Evolutionary conservation across 1,140 invertebrate genomes (phyloP).

Genomic region (Agrilus planipennis): DNA sequence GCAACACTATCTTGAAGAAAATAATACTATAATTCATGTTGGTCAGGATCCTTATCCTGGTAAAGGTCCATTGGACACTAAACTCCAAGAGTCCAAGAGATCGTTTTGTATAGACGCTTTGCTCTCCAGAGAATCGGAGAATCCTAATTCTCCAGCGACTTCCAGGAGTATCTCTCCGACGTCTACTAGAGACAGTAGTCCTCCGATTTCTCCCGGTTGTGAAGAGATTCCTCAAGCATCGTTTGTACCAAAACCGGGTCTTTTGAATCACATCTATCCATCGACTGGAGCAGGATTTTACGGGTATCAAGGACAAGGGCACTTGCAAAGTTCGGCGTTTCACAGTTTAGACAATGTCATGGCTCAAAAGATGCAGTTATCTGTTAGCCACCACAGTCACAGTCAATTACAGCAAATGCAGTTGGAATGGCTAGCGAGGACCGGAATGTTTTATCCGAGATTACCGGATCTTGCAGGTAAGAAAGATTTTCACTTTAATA

Average conservation of each 20-base stretch:
- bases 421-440: constrained; percentile 71
- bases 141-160: constrained; percentile 24
- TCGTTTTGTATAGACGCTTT: constrained; percentile 58
- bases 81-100: constrained; percentile 29
- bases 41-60: constrained; percentile 14
- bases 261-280: constrained; percentile 28
- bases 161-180: constrained; percentile 28
- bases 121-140: constrained; percentile 32
- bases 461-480: constrained; percentile 53
- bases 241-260: constrained; percentile 27
- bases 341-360: constrained; percentile 26
- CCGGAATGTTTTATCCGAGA: constrained; percentile 74
- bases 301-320: constrained; percentile 21
- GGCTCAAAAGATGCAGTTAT: constrained; percentile 24
- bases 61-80: constrained; percentile 24
- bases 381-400: constrained; percentile 26
- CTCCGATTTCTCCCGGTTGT: constrained; percentile 35
- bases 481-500: too few species aligned
- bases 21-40: constrained; percentile 7
- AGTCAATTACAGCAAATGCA: constrained; percentile 67
- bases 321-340: constrained; percentile 30
- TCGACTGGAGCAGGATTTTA: constrained; percentile 35
- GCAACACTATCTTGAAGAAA: constrained; percentile 17
- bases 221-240: constrained; percentile 28
- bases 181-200: constrained; percentile 30